These are phyloP conservation scores for Lycodopsis pacificus DNA, from an alignment of 2,797 vertebrate species.

Conservation along the genomic window DNA sequence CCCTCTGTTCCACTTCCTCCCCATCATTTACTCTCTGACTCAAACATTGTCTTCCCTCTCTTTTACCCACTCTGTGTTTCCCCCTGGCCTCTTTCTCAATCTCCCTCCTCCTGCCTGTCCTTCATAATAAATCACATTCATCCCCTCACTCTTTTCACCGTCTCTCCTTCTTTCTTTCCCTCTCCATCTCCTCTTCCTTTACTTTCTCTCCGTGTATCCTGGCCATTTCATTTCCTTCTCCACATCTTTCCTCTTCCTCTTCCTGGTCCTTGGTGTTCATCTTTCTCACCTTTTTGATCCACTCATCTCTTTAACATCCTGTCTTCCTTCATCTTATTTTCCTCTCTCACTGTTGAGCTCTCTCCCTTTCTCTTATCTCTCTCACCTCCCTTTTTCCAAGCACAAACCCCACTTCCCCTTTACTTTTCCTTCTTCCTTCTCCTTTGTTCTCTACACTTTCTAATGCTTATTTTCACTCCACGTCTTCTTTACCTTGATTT, in stretches of 20 bases:
- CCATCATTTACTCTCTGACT: conserved; percentile 53
- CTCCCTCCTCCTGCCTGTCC: conserved; percentile 11
- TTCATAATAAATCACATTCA: conserved; percentile 40
- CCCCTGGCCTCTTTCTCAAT: conserved; percentile 26
- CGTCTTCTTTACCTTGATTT: conserved; percentile 11
- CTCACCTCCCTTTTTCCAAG: conserved; percentile 5
- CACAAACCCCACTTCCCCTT: conserved; percentile 7
- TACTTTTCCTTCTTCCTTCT: neutral
- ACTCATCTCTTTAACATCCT: conserved; percentile 57
- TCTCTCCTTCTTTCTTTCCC: conserved; percentile 18
- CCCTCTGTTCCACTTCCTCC: conserved; percentile 42
- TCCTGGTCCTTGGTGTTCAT: conserved; percentile 35
- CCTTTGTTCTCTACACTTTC: conserved; percentile 1
- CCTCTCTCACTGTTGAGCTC: conserved; percentile 44
- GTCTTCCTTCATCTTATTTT: conserved; percentile 50
- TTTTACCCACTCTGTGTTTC: conserved; percentile 27
- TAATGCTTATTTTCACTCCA: conserved; percentile 18
- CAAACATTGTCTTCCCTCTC: conserved; percentile 37
- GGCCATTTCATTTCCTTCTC: conserved; percentile 34
- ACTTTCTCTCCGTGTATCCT: conserved; percentile 10
- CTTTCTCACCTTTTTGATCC: conserved; percentile 53
- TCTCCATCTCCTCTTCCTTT: conserved; percentile 16
- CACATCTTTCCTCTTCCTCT: conserved; percentile 5
- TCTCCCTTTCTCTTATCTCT: conserved; percentile 30
- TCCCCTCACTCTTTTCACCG: conserved; percentile 14